Base-by-base conservation (phyloP, 2,113 vertebrate genomes). In the Anguilla rostrata region DNA sequence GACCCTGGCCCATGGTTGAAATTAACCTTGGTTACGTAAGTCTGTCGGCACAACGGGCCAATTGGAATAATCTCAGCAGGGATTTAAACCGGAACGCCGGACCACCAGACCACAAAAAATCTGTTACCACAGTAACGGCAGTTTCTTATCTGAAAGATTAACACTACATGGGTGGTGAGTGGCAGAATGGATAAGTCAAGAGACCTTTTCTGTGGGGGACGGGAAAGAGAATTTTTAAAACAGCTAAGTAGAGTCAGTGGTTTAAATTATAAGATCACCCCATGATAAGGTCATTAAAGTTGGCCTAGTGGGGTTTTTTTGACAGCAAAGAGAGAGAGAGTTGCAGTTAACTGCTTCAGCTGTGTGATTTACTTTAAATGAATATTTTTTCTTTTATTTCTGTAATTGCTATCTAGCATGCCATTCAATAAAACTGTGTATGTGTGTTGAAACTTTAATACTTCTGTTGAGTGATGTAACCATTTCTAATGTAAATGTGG, bases 1-100 rank as follows among this genome's bases (percentile, higher is more conserved):
- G 60, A 75, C 39, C 85, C 75, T 86, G 34, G 34, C 34, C 34
- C 34, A 34, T 34, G 34, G 82, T 78, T 84, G 20, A 86, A 83
- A 86, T 83, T 0, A 83, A 66, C 75, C 60, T 60, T 66, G 63
- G 34, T 86, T 86, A 81, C 63, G 46, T 29, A 89, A 86, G 57
- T 39, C 18, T 84, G 43, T 85, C 53, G 22, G 86, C 66, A 53
- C 11, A 49, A 80, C 41, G 71, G 22, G 46, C 22, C 60, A 66
- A 66, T 66, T 66, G 22, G 20, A 66, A 26, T 26, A 26, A 26
- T 26, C 7, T 60, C 60, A 66, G 60, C 60, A 66, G 60, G 60
- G 60, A 66, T 66, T 66, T 66, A 3, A 66, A 66, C n/a, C 9
- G 11, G 26, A 75, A 11, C 71, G 34, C 71, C 6, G 26, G 63